Evolutionary conservation across 1,140 invertebrate genomes (phyloP), one percentile per base, ranked within the genome.

Genomic region (Nixonia krombeini): DNA sequence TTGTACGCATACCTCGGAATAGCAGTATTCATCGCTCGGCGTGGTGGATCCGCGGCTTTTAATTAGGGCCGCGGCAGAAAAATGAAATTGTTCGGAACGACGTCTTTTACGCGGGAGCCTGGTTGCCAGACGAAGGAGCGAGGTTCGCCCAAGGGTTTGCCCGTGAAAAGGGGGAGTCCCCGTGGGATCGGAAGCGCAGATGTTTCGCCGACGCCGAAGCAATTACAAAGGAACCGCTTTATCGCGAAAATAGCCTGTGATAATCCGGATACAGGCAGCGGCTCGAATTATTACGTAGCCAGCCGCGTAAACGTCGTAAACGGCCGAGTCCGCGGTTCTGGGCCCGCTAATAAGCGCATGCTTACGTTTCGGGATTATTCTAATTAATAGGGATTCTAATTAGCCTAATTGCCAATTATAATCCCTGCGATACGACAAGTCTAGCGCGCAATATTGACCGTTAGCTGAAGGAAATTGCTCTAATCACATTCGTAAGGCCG

Each of bases 341-440:
- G 44, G 62, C 55, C 67, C 70, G 64, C 75, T 77, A 78, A 75
- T 74, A 65, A 63, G 62, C 67, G 65, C 31, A 55, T 71, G 71
- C 67, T 74, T 78, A 65, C 72, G 76, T 80, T 81, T 77, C 57
- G 50, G 70, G 59, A 83, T 81, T 80, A 76, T 76, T 76, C 70
- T 80, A 81, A 84, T 83, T 83, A 84, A 84, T 81, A 76, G 73
- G 70, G 73, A 81, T 82, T 78, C 78, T 82, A 82, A 82, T 84
- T 83, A 74, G 74, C 78, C n/a, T n/a, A n/a, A n/a, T n/a, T n/a
- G n/a, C n/a, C n/a, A n/a, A n/a, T n/a, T n/a, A n/a, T n/a, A n/a
- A n/a, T n/a, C 25, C 18, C 18, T 38, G 50, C 50, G 47, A 51
- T 51, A 58, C 38, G 58, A 69, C 51, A 69, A 59, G 58, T 58